Conservation (phyloP, 2,888 invertebrate species). For the Callyntrura sp. region DNA sequence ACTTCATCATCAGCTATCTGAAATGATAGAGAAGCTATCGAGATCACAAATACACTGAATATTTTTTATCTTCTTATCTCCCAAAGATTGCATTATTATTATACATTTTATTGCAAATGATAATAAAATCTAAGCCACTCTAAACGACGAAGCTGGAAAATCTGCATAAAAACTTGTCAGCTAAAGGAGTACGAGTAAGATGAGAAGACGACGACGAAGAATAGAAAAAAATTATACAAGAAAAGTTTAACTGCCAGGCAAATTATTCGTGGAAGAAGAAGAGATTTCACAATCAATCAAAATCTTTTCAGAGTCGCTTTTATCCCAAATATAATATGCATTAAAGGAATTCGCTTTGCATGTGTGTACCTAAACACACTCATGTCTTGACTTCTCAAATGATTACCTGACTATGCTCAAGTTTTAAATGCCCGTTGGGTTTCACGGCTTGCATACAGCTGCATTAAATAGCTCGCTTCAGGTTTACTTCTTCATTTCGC, state of each 20-base stretch:
- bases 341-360: background rate
- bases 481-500: constrained; percentile 3
- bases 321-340: background rate
- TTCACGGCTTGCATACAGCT: constrained; percentile 45
- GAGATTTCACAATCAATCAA: constrained; percentile 36
- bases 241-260: background rate
- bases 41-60: background rate
- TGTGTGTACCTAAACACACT: background rate
- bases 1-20: constrained; percentile 16
- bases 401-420: constrained; percentile 38
- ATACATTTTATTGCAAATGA: constrained; percentile 33
- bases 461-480: constrained; percentile 58
- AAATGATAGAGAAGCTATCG: background rate
- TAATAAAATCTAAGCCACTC: background rate
- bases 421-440: constrained; percentile 45
- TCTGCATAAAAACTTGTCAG: background rate
- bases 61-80: background rate
- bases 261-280: constrained; percentile 21
- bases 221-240: background rate
- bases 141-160: background rate
- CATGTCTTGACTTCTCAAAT: constrained; percentile 39
- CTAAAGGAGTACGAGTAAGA: background rate
- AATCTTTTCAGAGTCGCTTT: background rate
- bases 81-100: background rate
- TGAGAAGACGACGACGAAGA: too few relatives aligned